These are phyloP conservation scores for Aix galericulata DNA, from an alignment of 2,113 vertebrate species.

Conservation along the genomic window DNA sequence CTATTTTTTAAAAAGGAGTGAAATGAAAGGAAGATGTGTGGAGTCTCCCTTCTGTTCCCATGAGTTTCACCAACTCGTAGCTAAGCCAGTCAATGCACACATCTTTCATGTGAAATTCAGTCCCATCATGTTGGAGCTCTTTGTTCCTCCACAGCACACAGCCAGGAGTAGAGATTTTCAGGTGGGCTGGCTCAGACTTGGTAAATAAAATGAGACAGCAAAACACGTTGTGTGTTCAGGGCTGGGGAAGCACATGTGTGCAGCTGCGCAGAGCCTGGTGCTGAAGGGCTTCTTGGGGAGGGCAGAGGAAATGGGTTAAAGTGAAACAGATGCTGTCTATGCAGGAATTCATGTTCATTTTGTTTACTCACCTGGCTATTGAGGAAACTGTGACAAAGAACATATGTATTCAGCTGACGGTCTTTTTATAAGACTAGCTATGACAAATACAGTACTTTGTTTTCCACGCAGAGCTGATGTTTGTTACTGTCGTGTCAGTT, in stretches of 20 bases:
- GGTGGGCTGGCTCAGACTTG: neutral
- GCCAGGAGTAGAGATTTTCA: neutral
- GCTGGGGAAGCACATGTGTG: rapidly evolving
- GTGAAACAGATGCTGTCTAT: neutral
- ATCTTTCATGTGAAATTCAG: neutral
- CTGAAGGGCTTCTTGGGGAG: neutral
- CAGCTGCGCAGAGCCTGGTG: neutral
- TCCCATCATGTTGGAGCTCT: rapidly evolving
- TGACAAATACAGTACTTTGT: neutral
- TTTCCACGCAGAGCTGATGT: neutral
- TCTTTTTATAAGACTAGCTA: neutral
- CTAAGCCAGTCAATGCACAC: neutral
- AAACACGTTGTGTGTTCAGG: rapidly evolving
- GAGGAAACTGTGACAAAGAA: neutral
- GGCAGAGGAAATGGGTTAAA: neutral
- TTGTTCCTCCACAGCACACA: neutral
- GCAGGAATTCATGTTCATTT: neutral
- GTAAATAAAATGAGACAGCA: neutral
- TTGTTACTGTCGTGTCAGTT: neutral
- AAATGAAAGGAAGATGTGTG: neutral
- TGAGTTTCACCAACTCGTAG: neutral
- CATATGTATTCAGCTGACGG: neutral
- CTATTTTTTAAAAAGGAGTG: neutral
- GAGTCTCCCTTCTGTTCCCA: neutral
- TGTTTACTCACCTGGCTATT: conserved; percentile 5